phyloP scores from a whole-genome alignment of 2,797 vertebrate genomes.

The Typhlichthys subterraneus region DNA sequence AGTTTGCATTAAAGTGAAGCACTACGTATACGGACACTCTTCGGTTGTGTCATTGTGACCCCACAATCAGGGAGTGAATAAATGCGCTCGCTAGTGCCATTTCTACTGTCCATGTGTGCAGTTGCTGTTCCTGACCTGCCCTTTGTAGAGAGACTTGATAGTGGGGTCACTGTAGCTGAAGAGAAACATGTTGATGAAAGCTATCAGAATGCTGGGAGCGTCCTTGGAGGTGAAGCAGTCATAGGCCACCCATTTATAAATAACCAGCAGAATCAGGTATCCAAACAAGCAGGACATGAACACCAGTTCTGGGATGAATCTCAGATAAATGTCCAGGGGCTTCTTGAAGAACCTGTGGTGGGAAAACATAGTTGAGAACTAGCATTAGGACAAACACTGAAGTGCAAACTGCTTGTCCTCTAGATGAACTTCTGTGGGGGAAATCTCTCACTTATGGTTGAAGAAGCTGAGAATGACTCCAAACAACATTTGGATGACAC shows the following conservation, averaged over 20 bases:
- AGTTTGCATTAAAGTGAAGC: not conserved
- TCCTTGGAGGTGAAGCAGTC: constrained; percentile 80
- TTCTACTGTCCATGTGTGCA: not conserved
- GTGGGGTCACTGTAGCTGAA: constrained; percentile 87
- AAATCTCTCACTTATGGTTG: constrained; percentile 76
- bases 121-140: constrained; percentile 81
- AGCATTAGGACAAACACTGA: not conserved
- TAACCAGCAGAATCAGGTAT: constrained; percentile 91
- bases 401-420: not conserved
- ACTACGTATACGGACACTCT: not conserved
- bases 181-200: constrained; percentile 99
- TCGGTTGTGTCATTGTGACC: no score
- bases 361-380: not conserved
- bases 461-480: constrained; percentile 84
- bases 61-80: no score
- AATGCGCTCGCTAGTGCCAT: no score
- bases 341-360: constrained; percentile 92
- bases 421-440: not conserved
- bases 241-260: constrained; percentile 93
- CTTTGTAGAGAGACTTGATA: constrained; percentile 84
- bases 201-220: constrained; percentile 94
- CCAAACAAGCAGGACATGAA: constrained; percentile 94
- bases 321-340: constrained; percentile 91
- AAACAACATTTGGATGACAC: constrained; percentile 95
- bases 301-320: constrained; percentile 95